A percentile compares a stretch with the other conserved stretches of the same genome.
Conservation (phyloP, 2,888 invertebrate species). For the Drosophila trichaetosa region DNA sequence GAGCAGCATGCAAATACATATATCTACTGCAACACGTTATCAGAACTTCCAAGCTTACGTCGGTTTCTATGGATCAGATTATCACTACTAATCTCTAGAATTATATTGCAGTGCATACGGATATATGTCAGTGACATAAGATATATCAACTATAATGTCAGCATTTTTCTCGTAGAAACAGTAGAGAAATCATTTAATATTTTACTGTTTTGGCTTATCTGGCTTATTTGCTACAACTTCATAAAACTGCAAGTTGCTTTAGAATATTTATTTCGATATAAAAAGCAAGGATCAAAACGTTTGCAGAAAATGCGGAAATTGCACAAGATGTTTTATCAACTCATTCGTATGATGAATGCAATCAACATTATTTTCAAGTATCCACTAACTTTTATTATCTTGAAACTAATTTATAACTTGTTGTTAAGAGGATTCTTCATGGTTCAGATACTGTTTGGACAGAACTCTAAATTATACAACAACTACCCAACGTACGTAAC, state of each 20-base stretch:
- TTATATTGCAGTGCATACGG: accelerated
- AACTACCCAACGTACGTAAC: accelerated
- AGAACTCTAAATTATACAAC: accelerated
- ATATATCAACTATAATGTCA: accelerated
- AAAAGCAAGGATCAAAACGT: constrained; percentile 3
- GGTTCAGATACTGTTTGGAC: neutral
- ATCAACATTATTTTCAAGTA: constrained; percentile 25
- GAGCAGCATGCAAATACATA: neutral
- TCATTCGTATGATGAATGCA: constrained; percentile 11
- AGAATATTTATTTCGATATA: neutral
- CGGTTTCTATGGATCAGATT: neutral
- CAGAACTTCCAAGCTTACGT: neutral
- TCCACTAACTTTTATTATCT: neutral
- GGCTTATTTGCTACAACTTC: constrained; percentile 4
- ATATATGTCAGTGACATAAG: accelerated
- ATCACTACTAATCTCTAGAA: neutral
- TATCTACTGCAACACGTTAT: neutral
- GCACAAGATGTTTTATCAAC: constrained; percentile 16
- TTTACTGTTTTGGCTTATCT: constrained; percentile 14
- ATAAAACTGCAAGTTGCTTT: neutral
- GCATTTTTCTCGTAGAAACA: accelerated
- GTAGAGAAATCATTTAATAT: neutral
- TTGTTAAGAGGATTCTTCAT: neutral
- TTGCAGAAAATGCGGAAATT: neutral
- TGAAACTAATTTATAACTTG: neutral